A percentile compares a stretch with the other conserved stretches of the same genome.
Conservation (phyloP, 2,797 vertebrate species). For the Mallotus villosus region DNA sequence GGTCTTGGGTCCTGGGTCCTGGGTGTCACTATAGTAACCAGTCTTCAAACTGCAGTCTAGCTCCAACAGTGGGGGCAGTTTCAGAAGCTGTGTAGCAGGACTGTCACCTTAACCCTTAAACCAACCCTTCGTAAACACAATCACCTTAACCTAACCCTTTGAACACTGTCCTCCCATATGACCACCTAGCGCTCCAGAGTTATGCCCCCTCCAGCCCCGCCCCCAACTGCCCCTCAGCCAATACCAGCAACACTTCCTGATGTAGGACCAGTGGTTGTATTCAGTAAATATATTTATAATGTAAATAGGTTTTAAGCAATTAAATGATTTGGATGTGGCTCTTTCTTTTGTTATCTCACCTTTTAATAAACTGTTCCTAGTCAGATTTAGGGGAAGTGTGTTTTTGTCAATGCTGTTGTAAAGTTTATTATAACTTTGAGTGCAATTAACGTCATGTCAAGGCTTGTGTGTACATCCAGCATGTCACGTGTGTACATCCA, state of each 20-base stretch:
- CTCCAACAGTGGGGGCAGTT: too few relatives aligned
- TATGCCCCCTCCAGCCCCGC: conserved; percentile 2
- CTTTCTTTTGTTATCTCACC: conserved; percentile 72
- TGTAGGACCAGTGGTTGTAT: conserved; percentile 65
- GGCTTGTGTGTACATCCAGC: too few relatives aligned
- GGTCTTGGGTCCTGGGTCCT: too few relatives aligned
- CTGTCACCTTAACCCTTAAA: too few relatives aligned
- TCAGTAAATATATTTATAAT: conserved; percentile 82
- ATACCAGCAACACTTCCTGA: conserved; percentile 51
- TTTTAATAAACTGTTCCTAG: conserved; percentile 81
- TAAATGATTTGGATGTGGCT: conserved; percentile 68
- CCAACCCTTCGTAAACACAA: too few relatives aligned
- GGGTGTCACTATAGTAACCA: too few relatives aligned
- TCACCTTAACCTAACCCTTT: background rate
- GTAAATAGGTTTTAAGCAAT: conserved; percentile 77
- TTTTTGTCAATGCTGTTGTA: background rate
- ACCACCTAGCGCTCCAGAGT: too few relatives aligned
- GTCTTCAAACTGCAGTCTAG: too few relatives aligned
- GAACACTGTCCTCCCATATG: too few relatives aligned
- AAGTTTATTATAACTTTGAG: background rate
- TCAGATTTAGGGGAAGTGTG: conserved; percentile 52
- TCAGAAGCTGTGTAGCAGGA: too few relatives aligned
- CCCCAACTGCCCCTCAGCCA: conserved; percentile 25
- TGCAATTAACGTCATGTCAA: too few relatives aligned
- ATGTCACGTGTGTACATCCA: too few relatives aligned